Conservation (phyloP, 2,888 invertebrate species). For the Sminthurinus aureus region DNA sequence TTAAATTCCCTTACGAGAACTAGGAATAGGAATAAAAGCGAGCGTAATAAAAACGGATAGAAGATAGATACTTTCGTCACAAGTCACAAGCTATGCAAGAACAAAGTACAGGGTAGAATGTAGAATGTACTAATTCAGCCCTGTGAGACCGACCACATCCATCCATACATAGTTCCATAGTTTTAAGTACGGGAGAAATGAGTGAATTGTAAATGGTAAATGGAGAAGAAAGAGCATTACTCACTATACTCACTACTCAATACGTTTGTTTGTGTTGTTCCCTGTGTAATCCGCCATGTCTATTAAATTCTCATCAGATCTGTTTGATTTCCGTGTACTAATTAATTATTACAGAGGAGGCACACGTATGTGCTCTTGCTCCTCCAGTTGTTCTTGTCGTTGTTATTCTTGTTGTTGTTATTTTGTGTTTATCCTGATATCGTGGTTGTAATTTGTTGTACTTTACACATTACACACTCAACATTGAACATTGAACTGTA, state of each 20-base stretch:
- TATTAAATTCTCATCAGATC: slow-evolving; percentile 42
- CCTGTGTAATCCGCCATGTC: slow-evolving; percentile 33
- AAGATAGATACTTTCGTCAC: slow-evolving; percentile 1
- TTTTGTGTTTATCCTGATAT: no score
- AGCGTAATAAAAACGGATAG: slow-evolving; percentile 3
- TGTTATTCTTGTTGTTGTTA: no score
- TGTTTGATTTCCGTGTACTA: slow-evolving; percentile 40
- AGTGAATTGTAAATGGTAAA: neutral
- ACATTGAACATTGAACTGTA: no score
- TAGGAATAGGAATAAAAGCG: neutral
- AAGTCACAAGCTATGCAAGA: neutral
- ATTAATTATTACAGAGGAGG: slow-evolving; percentile 35
- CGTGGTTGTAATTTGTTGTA: no score
- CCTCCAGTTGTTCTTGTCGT: no score
- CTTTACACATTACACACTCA: no score
- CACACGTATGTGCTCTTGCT: neutral
- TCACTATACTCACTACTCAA: neutral
- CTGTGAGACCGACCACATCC: no score
- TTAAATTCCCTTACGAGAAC: slow-evolving; percentile 20
- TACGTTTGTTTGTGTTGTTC: neutral
- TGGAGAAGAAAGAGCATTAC: slow-evolving; percentile 27
- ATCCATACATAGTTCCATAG: no score
- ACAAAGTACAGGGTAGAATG: no score
- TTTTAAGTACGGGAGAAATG: neutral
- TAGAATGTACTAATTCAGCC: no score